These are phyloP conservation scores for Agapornis roseicollis DNA, from an alignment of 2,113 vertebrate genomes.

Conservation along the genomic window DNA sequence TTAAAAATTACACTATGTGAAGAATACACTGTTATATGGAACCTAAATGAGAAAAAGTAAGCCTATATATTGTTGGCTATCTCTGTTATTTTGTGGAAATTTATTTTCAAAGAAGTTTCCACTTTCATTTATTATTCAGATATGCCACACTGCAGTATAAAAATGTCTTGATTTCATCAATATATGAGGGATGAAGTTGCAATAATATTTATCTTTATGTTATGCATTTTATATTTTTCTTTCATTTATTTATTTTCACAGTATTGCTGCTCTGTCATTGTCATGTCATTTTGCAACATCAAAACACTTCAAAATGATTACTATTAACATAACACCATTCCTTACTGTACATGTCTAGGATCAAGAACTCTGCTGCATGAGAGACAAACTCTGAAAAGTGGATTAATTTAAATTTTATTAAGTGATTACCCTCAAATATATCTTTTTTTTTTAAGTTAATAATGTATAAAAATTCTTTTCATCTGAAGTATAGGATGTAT, in stretches of 20 bases:
- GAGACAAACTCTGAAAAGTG: neutral
- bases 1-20: neutral
- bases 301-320: neutral
- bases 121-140: neutral
- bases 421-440: neutral
- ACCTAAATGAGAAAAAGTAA: neutral
- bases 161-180: neutral
- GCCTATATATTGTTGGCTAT: neutral
- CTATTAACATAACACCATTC: neutral
- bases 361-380: neutral
- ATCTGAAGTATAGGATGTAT: neutral
- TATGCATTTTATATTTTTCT: neutral
- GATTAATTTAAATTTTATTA: neutral
- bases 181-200: neutral
- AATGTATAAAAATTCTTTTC: neutral
- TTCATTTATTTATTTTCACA: neutral
- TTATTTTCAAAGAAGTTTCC: neutral
- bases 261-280: neutral
- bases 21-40: neutral
- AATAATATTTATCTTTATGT: neutral
- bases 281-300: neutral
- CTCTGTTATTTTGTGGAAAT: neutral
- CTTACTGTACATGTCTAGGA: neutral
- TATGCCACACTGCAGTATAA: neutral
- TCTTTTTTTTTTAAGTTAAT: neutral